A percentile compares a stretch with the other conserved stretches of the same genome.
These are phyloP conservation scores for Patella vulgata DNA, from an alignment of 1,140 invertebrate species.

Conservation along the genomic window DNA sequence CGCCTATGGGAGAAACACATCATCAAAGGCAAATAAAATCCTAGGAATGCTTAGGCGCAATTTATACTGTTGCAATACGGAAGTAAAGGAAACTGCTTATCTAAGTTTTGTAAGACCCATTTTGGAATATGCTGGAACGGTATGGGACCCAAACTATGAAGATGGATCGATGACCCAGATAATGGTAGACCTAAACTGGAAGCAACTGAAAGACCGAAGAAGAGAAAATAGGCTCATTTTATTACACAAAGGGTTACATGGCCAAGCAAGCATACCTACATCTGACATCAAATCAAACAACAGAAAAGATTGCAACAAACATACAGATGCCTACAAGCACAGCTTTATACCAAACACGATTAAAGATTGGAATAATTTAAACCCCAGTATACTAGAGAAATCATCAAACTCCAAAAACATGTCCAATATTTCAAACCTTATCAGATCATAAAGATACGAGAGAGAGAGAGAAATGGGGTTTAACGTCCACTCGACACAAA, in stretches of 20 bases:
- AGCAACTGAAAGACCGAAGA: constrained; percentile 3
- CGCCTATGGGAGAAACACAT: no score
- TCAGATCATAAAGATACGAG: no score
- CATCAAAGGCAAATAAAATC: constrained; percentile 3
- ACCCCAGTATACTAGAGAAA: no score
- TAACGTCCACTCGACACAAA: no score
- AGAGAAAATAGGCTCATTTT: constrained; percentile 2
- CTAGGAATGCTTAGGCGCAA: constrained; percentile 5
- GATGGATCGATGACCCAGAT: neutral
- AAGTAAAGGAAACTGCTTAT: constrained; percentile 2
- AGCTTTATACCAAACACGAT: no score
- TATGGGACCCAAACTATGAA: constrained; percentile 7
- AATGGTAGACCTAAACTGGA: neutral
- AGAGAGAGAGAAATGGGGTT: no score
- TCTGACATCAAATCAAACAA: no score
- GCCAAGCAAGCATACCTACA: neutral
- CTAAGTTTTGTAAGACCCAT: neutral
- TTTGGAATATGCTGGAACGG: constrained; percentile 7
- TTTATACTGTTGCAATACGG: neutral
- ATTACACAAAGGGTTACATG: constrained; percentile 1
- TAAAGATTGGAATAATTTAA: no score
- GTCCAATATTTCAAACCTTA: no score
- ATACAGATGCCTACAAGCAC: no score
- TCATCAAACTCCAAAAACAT: no score
- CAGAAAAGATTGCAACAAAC: no score